These are phyloP conservation scores for Ornithoptera priamus DNA, from an alignment of 2,888 invertebrate genomes.

Conservation along the genomic window DNA sequence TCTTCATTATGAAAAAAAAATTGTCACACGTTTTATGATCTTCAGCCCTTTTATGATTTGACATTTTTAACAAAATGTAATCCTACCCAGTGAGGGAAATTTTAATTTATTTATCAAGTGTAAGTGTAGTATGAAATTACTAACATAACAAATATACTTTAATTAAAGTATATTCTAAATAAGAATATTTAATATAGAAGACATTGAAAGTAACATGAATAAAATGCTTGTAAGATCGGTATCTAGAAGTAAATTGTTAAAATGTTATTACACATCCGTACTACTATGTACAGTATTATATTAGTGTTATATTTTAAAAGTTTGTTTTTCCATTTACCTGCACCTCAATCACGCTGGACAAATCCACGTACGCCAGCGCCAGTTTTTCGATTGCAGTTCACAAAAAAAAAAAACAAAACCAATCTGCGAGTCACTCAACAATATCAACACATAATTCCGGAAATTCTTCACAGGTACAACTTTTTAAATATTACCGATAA, in stretches of 20 bases:
- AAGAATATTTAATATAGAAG: too few relatives aligned
- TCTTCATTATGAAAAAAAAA: too few relatives aligned
- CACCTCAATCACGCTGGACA: slow-evolving; percentile 87
- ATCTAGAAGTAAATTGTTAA: not conserved
- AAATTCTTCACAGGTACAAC: not conserved
- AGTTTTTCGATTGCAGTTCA: slow-evolving; percentile 69
- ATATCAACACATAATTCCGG: slow-evolving; percentile 15
- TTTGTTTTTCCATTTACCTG: slow-evolving; percentile 74
- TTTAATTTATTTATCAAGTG: too few relatives aligned
- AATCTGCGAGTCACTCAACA: slow-evolving; percentile 14
- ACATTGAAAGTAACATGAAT: too few relatives aligned
- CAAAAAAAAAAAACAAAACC: slow-evolving; percentile 37
- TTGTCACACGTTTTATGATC: too few relatives aligned
- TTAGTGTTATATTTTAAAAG: not conserved
- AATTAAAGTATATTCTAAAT: too few relatives aligned
- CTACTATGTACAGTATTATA: not conserved
- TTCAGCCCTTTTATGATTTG: too few relatives aligned
- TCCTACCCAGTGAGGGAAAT: too few relatives aligned
- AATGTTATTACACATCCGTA: not conserved
- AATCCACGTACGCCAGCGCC: slow-evolving; percentile 87
- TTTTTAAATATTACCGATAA: not conserved
- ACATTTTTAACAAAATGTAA: too few relatives aligned
- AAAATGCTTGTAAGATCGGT: too few relatives aligned
- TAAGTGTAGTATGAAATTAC: too few relatives aligned
- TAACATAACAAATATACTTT: too few relatives aligned